Evolutionary conservation across 2,888 invertebrate species (phyloP).

Genomic region (Thyatira batis): DNA sequence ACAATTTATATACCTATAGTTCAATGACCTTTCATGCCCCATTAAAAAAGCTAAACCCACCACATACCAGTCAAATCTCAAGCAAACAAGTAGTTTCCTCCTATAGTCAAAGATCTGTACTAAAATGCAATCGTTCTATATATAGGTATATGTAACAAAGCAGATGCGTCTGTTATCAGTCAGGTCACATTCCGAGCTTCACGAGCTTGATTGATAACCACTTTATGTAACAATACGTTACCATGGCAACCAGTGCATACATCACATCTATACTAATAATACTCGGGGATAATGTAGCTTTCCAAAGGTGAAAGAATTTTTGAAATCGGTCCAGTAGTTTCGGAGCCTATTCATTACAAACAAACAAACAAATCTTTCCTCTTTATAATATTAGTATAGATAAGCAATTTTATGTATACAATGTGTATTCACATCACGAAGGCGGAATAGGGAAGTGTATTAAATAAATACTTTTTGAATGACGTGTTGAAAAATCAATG

Average conservation of each 20-base stretch:
- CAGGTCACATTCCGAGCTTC: constrained; percentile 28
- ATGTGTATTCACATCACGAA: background rate
- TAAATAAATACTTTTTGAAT: background rate
- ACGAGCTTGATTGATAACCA: constrained; percentile 33
- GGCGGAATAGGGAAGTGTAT: background rate
- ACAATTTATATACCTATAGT: too few relatives aligned
- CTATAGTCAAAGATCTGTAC: background rate
- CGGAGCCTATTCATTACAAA: too few relatives aligned
- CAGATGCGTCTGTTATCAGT: constrained; percentile 29
- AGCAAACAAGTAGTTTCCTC: too few relatives aligned
- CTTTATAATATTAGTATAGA: too few relatives aligned
- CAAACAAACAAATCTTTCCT: too few relatives aligned
- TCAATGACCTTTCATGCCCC: too few relatives aligned
- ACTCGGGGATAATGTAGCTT: too few relatives aligned
- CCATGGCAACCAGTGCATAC: background rate
- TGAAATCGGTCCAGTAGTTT: too few relatives aligned
- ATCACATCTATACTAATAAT: background rate
- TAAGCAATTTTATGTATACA: too few relatives aligned
- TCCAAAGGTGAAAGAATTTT: too few relatives aligned
- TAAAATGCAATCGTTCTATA: constrained; percentile 9
- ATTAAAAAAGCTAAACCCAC: too few relatives aligned
- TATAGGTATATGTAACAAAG: constrained; percentile 19
- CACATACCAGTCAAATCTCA: too few relatives aligned
- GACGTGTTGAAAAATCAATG: background rate
- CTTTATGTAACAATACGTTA: constrained; percentile 18